Conservation (phyloP, 2,888 invertebrate species). For the Slavum lentiscoides region DNA sequence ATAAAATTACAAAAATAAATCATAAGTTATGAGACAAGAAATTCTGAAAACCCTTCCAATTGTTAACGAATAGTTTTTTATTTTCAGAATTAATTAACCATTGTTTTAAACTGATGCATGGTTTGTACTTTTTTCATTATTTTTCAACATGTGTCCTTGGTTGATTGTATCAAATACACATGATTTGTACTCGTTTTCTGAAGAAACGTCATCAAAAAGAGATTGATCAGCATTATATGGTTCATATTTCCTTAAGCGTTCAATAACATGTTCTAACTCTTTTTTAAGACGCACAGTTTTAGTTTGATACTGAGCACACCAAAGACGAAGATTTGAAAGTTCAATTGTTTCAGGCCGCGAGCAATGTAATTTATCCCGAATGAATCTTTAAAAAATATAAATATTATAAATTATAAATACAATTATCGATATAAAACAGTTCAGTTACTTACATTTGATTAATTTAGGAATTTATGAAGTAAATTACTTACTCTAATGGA, state of each 20-base stretch:
- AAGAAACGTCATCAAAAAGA: slow-evolving; percentile 9
- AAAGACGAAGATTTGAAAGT: slow-evolving; percentile 38
- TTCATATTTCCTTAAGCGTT: slow-evolving; percentile 38
- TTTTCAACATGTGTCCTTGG: not conserved
- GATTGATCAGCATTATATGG: slow-evolving; percentile 37
- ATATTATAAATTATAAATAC: not conserved
- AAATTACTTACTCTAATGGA: slow-evolving; percentile 31
- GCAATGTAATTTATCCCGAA: slow-evolving; percentile 17
- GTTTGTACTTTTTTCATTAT: not conserved
- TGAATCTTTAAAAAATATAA: slow-evolving; percentile 25
- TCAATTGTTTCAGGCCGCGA: slow-evolving; percentile 24
- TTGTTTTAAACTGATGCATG: not conserved
- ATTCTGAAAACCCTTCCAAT: too few relatives aligned
- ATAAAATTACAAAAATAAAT: too few relatives aligned
- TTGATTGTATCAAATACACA: slow-evolving; percentile 15
- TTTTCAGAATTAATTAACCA: not conserved
- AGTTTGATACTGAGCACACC: slow-evolving; percentile 40
- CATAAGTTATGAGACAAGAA: too few relatives aligned
- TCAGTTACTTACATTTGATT: not conserved
- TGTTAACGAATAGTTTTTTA: not conserved
- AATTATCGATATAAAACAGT: too few relatives aligned
- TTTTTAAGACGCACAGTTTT: slow-evolving; percentile 31
- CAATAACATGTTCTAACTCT: slow-evolving; percentile 44
- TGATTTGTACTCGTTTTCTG: slow-evolving; percentile 9
- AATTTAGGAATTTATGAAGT: not conserved